A percentile compares a stretch with the other conserved stretches of the same genome.
Evolutionary conservation across 2,888 invertebrate species (phyloP).

Genomic region (Cepaea hortensis): DNA sequence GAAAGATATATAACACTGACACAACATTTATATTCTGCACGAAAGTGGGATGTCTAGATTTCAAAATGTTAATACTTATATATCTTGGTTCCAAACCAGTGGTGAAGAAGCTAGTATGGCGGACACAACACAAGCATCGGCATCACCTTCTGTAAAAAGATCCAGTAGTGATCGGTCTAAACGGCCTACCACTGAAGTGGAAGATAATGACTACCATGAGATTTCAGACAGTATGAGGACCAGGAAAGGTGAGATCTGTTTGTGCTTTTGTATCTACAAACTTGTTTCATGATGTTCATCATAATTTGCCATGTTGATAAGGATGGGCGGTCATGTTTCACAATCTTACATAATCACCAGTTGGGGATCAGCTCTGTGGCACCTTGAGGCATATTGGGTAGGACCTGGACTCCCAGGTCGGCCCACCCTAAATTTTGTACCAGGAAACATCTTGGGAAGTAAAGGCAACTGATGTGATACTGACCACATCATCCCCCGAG

Average conservation of each 20-base stretch:
- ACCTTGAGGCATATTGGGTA: no score
- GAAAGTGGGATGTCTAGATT: not conserved
- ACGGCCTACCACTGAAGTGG: not conserved
- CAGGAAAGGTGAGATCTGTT: not conserved
- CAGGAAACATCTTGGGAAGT: no score
- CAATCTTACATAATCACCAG: no score
- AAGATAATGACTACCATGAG: conserved; percentile 64
- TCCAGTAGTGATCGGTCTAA: not conserved
- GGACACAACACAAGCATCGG: conserved; percentile 14
- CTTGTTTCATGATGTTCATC: not conserved
- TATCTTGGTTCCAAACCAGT: not conserved
- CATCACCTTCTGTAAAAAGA: conserved; percentile 12
- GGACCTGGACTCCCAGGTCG: no score
- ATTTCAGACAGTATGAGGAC: conserved; percentile 55
- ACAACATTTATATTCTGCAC: not conserved
- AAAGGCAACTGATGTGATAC: no score
- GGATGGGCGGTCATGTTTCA: no score
- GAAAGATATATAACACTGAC: no score
- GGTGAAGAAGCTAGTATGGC: not conserved
- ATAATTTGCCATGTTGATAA: no score
- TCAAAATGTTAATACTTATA: not conserved
- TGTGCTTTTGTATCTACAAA: not conserved
- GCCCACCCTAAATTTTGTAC: no score
- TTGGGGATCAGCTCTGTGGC: no score
- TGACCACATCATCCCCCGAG: no score